Evolutionary conservation across 1,140 invertebrate genomes (phyloP).

Genomic region (Drosophila ironensis): DNA sequence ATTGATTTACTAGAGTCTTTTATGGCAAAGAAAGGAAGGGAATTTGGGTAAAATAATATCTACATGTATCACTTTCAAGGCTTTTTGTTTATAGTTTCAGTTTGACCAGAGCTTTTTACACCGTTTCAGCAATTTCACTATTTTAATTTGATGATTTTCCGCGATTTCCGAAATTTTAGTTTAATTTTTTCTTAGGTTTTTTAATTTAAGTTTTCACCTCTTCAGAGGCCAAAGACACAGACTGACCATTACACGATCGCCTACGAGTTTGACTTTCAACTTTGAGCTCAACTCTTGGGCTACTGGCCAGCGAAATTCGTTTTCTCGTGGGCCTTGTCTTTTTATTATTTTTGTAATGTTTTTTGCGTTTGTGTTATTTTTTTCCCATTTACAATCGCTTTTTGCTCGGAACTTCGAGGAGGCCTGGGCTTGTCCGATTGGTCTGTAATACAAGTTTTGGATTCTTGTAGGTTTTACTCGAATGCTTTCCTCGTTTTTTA

Average conservation of each 20-base stretch:
- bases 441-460: constrained; percentile 44
- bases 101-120: no score
- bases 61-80: no score
- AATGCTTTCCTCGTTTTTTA: constrained; percentile 18
- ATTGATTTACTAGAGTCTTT: neutral
- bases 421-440: constrained; percentile 53
- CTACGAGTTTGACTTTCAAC: constrained; percentile 17
- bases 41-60: no score
- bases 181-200: constrained; percentile 2
- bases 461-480: constrained; percentile 29
- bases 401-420: constrained; percentile 5
- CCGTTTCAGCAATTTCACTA: neutral
- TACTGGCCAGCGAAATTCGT: constrained; percentile 44
- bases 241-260: constrained; percentile 17
- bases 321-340: constrained; percentile 56
- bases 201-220: constrained; percentile 1
- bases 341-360: constrained; percentile 42
- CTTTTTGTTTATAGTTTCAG: no score
- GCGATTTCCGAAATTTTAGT: neutral
- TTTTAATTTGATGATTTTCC: neutral
- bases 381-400: constrained; percentile 63
- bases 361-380: constrained; percentile 14
- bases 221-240: constrained; percentile 2
- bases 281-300: constrained; percentile 31
- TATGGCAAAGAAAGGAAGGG: neutral